phyloP scores from a whole-genome alignment of 2,888 invertebrate genomes.

The Hedychridium roseum region DNA sequence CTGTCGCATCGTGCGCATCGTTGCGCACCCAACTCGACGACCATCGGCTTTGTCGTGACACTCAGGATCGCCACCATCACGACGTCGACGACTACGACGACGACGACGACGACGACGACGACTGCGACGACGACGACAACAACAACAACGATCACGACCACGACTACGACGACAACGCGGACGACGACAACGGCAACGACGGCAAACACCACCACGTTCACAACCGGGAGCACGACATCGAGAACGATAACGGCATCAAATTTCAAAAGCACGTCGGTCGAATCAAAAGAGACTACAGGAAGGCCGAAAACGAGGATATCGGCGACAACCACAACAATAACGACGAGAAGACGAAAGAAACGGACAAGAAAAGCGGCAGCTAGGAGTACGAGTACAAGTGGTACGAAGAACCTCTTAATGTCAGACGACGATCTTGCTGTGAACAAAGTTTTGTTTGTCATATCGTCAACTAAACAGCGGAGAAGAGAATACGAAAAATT shows the following conservation, averaged over 20 bases:
- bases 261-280: too few species aligned
- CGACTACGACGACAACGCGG: not conserved
- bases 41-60: too few species aligned
- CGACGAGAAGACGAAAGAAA: constrained; percentile 13
- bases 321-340: constrained; percentile 8
- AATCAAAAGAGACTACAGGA: too few species aligned
- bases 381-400: constrained; percentile 8
- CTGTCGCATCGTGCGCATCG: too few species aligned
- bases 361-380: constrained; percentile 3
- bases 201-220: not conserved
- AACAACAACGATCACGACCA: not conserved
- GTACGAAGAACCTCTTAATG: constrained; percentile 29
- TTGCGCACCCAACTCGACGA: too few species aligned
- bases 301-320: constrained; percentile 17
- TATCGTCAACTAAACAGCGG: constrained; percentile 35
- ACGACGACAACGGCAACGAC: not conserved
- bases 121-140: not conserved
- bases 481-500: constrained; percentile 11
- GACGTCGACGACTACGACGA: not conserved
- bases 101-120: not conserved
- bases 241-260: constrained; percentile 18
- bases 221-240: not conserved
- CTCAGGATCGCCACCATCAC: too few species aligned
- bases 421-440: constrained; percentile 32
- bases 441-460: constrained; percentile 39